A percentile compares a stretch with the other conserved stretches of the same genome.
These are phyloP conservation scores for Dinomys branickii DNA, from an alignment of 2,113 vertebrate species.

Conservation along the genomic window DNA sequence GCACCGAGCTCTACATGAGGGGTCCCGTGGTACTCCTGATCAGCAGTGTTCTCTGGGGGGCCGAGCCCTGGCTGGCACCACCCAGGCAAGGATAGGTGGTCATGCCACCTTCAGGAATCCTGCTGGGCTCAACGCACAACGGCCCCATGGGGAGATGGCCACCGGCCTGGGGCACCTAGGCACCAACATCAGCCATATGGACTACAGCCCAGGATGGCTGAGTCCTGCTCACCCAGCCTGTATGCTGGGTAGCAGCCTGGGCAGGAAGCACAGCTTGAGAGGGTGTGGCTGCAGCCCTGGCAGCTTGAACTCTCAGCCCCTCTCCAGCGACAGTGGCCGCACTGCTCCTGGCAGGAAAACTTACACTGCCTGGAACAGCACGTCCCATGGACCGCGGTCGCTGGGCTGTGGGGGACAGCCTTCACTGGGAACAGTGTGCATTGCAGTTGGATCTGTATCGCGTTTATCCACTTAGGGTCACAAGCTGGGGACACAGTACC, in stretches of 20 bases:
- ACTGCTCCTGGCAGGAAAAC: neutral
- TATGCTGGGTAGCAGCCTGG: neutral
- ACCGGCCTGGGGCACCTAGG: neutral
- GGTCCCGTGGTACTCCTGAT: fast-evolving
- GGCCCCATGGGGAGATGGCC: neutral
- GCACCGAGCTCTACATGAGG: fast-evolving
- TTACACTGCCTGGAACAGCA: neutral
- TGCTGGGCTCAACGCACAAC: neutral
- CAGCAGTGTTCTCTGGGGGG: neutral
- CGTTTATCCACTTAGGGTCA: neutral
- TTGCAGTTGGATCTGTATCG: fast-evolving
- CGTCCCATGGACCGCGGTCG: neutral
- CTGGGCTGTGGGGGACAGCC: fast-evolving
- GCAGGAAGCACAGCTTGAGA: neutral
- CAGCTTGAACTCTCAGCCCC: neutral
- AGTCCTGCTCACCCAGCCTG: neutral
- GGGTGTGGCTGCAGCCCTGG: neutral
- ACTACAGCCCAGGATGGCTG: too few species aligned
- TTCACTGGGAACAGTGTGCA: neutral
- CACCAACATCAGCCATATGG: neutral
- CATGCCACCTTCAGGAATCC: neutral
- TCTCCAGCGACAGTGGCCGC: neutral
- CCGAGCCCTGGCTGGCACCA: neutral
- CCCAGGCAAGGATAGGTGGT: neutral
- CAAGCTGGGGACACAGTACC: fast-evolving